Evolutionary conservation across 2,797 vertebrate species (phyloP), one percentile per base, ranked within the genome.

Genomic region (Spinibarbus caldwelli): DNA sequence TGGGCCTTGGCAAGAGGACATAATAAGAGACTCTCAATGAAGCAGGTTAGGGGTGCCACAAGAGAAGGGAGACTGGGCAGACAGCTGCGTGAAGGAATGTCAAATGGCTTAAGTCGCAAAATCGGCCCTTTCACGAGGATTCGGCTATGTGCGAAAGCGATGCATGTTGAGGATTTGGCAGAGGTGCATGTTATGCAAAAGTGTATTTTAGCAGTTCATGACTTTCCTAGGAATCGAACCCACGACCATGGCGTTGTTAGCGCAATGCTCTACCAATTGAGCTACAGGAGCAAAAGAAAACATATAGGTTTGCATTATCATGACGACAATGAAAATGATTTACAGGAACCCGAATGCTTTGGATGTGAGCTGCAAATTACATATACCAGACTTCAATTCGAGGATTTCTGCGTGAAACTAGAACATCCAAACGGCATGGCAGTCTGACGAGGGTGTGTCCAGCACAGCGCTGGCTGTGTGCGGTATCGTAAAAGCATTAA

Each of bases 401-500:
- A 77, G 41, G 52, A 59, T 57, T 62, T 86, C 81, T 15, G 5
- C 52, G 21, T 43, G 19, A 64, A 78, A 59, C 71, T 77, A 80
- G 67, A 73, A 66, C 43, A n/a, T 52, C 76, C 71, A 12, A 62
- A 45, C 29, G 15, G 45, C 26, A 57, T n/a, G 75, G 73, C 59
- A 62, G 75, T 68, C 78, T 80, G 78, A 83, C 64, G 67, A 59
- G 62, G 68, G 67, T 26, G 64, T 82, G n/a, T 78, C 68, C 84
- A 66, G 76, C 19, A 38, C 4, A 85, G 93, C 91, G 91, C 93
- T 88, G 88, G 94, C 95, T 95, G 94, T 91, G 93, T 19, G 93
- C 92, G 92, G 95, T 95, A 97, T 97, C 89, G 94, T 95, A 97
- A 96, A 97, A 96, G 95, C 95, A 97, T 97, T 97, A 96, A 97